Conservation (phyloP, 2,888 invertebrate species). For the Selenia dentaria region DNA sequence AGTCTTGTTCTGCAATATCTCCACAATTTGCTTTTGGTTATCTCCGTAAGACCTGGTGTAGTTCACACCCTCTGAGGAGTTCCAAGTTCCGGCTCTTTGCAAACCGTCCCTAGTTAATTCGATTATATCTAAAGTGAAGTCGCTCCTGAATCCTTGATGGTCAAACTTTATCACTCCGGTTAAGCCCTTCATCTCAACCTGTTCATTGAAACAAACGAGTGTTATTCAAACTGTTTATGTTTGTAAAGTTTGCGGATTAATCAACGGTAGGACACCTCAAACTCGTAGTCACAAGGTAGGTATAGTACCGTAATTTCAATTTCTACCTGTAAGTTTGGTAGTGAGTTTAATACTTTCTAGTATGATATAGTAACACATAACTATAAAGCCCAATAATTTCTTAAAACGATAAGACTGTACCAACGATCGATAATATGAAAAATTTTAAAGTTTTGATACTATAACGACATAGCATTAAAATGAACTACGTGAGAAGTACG, state of each 20-base stretch:
- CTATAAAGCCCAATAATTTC: constrained; percentile 2
- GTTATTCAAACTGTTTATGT: constrained; percentile 38
- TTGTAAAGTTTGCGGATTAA: constrained; percentile 31
- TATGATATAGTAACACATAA: not conserved
- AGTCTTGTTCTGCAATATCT: constrained; percentile 96
- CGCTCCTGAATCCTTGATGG: constrained; percentile 96
- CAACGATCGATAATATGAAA: constrained; percentile 4
- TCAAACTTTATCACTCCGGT: constrained; percentile 97
- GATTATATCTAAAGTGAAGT: constrained; percentile 96
- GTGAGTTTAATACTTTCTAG: constrained; percentile 2
- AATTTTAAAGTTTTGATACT: no score
- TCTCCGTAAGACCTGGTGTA: constrained; percentile 94
- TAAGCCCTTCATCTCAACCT: constrained; percentile 97
- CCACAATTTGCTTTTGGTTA: constrained; percentile 94
- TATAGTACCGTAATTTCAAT: constrained; percentile 15
- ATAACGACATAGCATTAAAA: no score
- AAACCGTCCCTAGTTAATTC: constrained; percentile 94
- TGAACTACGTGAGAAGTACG: no score
- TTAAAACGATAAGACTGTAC: constrained; percentile 8
- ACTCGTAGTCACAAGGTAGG: constrained; percentile 17
- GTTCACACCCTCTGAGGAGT: constrained; percentile 94
- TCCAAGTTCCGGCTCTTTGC: constrained; percentile 95
- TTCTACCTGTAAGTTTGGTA: constrained; percentile 5
- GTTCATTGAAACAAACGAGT: constrained; percentile 52
- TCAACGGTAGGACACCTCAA: constrained; percentile 21